Percentiles rank a stretch among this genome's conserved stretches.
phyloP scores from a whole-genome alignment of 1,140 invertebrate genomes.

The Armadillidium nasatum region DNA sequence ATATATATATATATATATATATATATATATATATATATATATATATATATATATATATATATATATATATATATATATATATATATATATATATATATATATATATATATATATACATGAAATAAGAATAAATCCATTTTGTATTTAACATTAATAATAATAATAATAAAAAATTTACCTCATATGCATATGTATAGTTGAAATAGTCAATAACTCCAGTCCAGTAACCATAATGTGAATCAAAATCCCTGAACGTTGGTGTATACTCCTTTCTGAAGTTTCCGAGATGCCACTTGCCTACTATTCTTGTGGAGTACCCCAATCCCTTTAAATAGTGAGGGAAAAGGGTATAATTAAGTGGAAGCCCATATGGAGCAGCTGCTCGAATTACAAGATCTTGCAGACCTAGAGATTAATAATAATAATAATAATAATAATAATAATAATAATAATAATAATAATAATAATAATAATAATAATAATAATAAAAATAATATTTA shows the following conservation, averaged over 20 bases:
- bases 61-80: too few relatives aligned
- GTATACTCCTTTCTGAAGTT: slow-evolving; percentile 61
- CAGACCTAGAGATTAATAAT: slow-evolving; percentile 63
- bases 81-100: too few relatives aligned
- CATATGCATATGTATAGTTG: slow-evolving; percentile 40
- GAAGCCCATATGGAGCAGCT: slow-evolving; percentile 67
- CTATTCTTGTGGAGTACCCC: slow-evolving; percentile 73
- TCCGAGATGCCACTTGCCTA: slow-evolving; percentile 91
- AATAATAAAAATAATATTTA: too few relatives aligned
- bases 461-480: too few relatives aligned
- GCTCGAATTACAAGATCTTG: slow-evolving; percentile 75
- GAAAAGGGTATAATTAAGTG: slow-evolving; percentile 64
- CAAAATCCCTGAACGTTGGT: slow-evolving; percentile 55
- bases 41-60: too few relatives aligned
- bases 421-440: too few relatives aligned
- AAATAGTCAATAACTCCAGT: slow-evolving; percentile 46
- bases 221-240: slow-evolving; percentile 45
- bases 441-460: too few relatives aligned
- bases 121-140: too few relatives aligned
- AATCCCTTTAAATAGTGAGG: slow-evolving; percentile 68
- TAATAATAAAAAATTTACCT: slow-evolving; percentile 27
- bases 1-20: too few relatives aligned
- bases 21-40: too few relatives aligned
- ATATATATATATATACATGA: too few relatives aligned
- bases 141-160: not conserved